Base-by-base conservation (phyloP, 2,888 invertebrate genomes). In the Drosophila mettleri region DNA sequence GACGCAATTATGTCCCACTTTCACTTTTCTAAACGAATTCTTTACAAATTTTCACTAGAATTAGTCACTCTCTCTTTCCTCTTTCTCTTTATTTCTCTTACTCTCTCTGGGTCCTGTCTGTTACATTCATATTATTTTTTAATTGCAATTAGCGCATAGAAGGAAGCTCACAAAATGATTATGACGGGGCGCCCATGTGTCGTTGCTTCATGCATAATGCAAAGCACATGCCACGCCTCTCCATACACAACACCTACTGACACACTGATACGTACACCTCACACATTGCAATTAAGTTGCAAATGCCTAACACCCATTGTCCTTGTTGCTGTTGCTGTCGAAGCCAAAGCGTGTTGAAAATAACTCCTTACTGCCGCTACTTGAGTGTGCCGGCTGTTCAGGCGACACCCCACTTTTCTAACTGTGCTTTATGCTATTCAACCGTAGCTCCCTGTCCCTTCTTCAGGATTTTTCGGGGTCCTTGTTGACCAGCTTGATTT, bases 121-220 rank as follows among this genome's bases (percentile, higher is more conserved):
- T 31, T 73, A 33, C 43, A 43, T 24, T 54, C 54, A 65, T 78
- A 73, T 84, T 86, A 84, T 86, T 84, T 82, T 86, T 86, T 86
- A 86, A 86, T 87, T 86, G 87, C 87, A 86, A 87, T 88, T 88
- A 87, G 86, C 63, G 80, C 71, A 54, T 68, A 72, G 73, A 73
- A 82, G 69, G 74, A 65, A 65, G 76, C 67, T 68, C 69, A 80
- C 74, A 85, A 82, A 82, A 80, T 82, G 78, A 85, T 82, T 82
- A 83, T 83, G 82, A 82, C 76, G 76, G 60, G 70, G 10, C 22
- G 34, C 54, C 55, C 49, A 52, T 58, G 65, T 61, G 79, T 63
- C 69, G 77, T 64, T 67, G 67, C 45, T 64, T 81, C 73, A 85
- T 87, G 85, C 81, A 88, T 87, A 70, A 85, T 79, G 78, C 79